These are phyloP conservation scores for Triplophysa dalaica DNA, from an alignment of 2,113 vertebrate species.

Conservation along the genomic window DNA sequence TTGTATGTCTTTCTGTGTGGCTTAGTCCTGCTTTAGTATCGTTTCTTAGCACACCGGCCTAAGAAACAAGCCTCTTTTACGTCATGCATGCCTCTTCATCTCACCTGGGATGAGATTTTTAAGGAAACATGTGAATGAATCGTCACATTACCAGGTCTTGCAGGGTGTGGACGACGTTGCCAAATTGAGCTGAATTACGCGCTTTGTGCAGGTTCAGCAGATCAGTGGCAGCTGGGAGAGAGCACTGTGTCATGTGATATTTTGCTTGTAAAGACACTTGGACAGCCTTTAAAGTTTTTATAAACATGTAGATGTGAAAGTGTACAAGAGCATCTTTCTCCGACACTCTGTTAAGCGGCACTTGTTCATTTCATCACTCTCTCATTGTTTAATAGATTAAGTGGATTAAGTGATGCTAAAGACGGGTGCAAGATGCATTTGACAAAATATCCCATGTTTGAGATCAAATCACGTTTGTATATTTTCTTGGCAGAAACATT, in stretches of 20 bases:
- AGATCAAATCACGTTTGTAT: slow-evolving; percentile 13
- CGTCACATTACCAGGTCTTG: slow-evolving; percentile 3
- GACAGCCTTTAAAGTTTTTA: background rate
- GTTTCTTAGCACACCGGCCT: background rate
- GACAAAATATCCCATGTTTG: slow-evolving; percentile 11
- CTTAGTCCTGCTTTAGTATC: background rate
- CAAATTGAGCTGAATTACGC: slow-evolving; percentile 3
- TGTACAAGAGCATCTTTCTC: background rate
- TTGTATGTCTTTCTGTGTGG: background rate
- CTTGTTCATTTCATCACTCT: background rate
- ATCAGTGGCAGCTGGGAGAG: too few relatives aligned
- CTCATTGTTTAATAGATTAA: background rate
- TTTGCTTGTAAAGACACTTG: background rate
- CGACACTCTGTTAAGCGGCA: background rate
- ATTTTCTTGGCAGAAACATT: slow-evolving; percentile 9
- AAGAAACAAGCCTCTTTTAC: slow-evolving; percentile 1
- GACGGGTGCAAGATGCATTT: slow-evolving; percentile 9
- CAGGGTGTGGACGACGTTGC: background rate
- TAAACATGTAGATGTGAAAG: background rate
- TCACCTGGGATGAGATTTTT: background rate
- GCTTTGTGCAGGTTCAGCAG: too few relatives aligned
- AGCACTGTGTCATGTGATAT: background rate
- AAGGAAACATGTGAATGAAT: slow-evolving; percentile 8
- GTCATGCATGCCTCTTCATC: background rate
- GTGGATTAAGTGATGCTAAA: background rate